Evolutionary conservation across 2,113 vertebrate genomes (phyloP).

Genomic region (Macrotus californicus): DNA sequence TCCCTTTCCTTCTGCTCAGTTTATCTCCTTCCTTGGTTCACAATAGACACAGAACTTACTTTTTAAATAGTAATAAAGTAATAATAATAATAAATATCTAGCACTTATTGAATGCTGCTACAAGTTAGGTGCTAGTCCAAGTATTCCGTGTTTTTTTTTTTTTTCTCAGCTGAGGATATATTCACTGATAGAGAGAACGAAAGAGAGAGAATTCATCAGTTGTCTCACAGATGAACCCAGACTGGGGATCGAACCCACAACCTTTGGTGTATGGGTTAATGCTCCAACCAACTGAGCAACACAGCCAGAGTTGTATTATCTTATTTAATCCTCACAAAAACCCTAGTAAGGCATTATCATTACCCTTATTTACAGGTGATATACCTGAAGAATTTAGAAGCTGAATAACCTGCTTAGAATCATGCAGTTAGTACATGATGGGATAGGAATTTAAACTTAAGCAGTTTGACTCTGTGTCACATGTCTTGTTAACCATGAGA

Average conservation of each 20-base stretch:
- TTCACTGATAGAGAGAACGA: too few species aligned
- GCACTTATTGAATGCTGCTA: background rate
- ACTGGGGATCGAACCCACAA: too few species aligned
- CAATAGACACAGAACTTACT: background rate
- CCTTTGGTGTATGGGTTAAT: too few species aligned
- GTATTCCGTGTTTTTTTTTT: background rate
- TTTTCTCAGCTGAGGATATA: too few species aligned
- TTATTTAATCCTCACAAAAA: background rate
- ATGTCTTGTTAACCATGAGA: background rate
- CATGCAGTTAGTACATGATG: background rate
- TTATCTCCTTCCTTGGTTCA: background rate
- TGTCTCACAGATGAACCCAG: too few species aligned
- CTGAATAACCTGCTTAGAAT: background rate
- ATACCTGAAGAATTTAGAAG: background rate
- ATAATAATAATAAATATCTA: background rate
- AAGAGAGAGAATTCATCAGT: too few species aligned
- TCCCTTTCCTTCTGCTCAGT: background rate
- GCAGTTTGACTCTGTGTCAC: background rate
- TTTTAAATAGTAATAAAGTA: background rate
- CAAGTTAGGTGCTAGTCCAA: background rate
- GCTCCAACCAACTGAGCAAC: too few species aligned
- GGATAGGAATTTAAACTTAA: constrained; percentile 17
- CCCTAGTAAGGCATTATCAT: background rate
- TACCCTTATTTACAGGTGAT: background rate
- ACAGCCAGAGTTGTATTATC: background rate